Evolutionary conservation across 1,140 invertebrate genomes (phyloP), one percentile per base, ranked within the genome.

Genomic region (Frieseomelitta varia): DNA sequence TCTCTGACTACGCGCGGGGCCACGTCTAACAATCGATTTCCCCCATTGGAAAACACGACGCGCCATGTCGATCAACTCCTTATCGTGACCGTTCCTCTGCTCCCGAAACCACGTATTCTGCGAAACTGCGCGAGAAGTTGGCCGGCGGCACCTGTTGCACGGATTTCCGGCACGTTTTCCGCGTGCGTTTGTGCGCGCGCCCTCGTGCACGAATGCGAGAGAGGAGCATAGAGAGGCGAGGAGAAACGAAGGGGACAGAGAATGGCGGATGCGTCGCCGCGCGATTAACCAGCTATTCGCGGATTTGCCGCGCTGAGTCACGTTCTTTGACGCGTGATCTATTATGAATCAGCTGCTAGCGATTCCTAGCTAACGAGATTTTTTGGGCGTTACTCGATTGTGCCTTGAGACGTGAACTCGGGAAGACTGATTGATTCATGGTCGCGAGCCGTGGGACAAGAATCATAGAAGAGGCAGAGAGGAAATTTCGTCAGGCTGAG

Each of bases 91-190:
- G 24, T 58, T 80, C 72, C 58, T 85, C 27, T 82, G 65, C 73
- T 30, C 24, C 71, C 56, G 81, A 84, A 79, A 77, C 84, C 84
- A 63, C 67, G 27, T 34, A 61, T 79, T 85, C 81, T 79, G 84
- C 75, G 85, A 90, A 90, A 91, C 87, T 86, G 67, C 83, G 74
- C 85, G 87, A 92, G 92, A 92, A 88, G 58, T 81, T 88, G 78
- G 87, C 53, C n/a, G 86, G 72, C 58, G 89, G 89, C 93, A 94
- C 93, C 93, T 94, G 93, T 94, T 94, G 93, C 93, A 90, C 89
- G 91, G 92, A 94, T 92, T 93, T 94, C 92, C 92, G 92, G 90
- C 92, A 88, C 85, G 88, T 87, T 92, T 91, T 86, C 86, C 81
- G 83, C 67, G 81, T 74, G 73, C 83, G 74, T 56, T 61, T 76